phyloP scores from a whole-genome alignment of 2,113 vertebrate species.

The Oxyura jamaicensis region DNA sequence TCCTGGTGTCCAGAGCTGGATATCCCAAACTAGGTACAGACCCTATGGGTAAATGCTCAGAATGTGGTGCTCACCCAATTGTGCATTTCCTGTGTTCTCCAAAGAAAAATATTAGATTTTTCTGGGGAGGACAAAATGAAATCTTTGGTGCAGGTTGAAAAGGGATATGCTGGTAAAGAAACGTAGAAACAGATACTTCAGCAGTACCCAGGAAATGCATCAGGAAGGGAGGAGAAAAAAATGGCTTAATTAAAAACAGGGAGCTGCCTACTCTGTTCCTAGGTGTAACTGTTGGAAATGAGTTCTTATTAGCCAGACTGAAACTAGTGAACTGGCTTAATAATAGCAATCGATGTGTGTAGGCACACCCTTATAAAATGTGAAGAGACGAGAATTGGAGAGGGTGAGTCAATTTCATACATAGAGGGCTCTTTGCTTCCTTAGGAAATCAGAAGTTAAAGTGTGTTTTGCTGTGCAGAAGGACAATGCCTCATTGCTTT shows the following conservation, averaged over 20 bases:
- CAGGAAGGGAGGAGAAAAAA: not conserved
- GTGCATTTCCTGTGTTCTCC: not conserved
- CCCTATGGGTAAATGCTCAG: not conserved
- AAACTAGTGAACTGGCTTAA: not conserved
- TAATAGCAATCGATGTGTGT: not conserved
- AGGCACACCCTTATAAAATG: not conserved
- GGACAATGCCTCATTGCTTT: not conserved
- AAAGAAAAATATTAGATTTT: not conserved
- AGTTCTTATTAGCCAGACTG: not conserved
- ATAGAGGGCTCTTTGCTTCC: not conserved
- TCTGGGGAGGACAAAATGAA: not conserved
- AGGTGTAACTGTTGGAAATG: not conserved
- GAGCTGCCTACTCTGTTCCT: not conserved
- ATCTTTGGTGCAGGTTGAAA: not conserved
- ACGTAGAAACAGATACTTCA: not conserved
- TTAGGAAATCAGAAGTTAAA: not conserved
- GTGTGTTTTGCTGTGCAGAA: not conserved
- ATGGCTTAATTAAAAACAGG: not conserved
- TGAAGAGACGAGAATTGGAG: not conserved
- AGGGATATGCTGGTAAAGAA: not conserved
- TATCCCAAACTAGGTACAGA: not conserved
- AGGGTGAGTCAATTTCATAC: not conserved
- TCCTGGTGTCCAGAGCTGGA: not conserved
- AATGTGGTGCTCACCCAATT: not conserved
- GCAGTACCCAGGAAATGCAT: accelerated